Base-by-base conservation (phyloP, 1,140 invertebrate species). In the Sarcophaga peregrina region DNA sequence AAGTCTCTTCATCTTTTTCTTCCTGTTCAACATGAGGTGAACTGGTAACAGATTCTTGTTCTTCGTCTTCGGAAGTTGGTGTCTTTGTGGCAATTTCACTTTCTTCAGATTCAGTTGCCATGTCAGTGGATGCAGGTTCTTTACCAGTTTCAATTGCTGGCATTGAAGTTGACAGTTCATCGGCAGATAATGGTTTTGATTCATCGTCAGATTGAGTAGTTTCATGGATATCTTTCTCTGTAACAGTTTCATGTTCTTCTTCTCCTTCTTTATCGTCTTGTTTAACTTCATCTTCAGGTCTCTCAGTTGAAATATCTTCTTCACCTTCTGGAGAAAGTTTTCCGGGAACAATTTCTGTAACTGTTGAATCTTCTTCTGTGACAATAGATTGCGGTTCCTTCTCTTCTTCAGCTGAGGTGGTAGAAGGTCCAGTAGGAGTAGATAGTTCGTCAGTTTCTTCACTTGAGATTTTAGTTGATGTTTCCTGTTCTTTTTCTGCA, bases 1-100 rank as follows among this genome's bases (percentile, higher is more conserved):
- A 45, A 17, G 82, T 86, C 37, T 72, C 13, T 9, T 85, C 83
- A 17, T 84, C n/a, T 82, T 83, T 74, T 62, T 82, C 82, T 74
- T 83, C 73, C 25, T 37, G 25, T 50, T 50, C 25, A 20, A 73
- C 20, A 8, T 10, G 17, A 45, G 85, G 10, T 50, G 73, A 20
- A 5, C 52, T 82, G 45, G 83, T 81, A 15, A 20, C 62, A 25
- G 11, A 5, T 72, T 82, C 15, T 52, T 80, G 78, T 15, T 78
- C 82, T 58, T 83, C 80, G 15, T 73, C 62, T 25, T 45, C 9
- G 13, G 80, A 3, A n/a, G 6, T 17, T 45, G 85, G 10, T 50
- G 50, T 13, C 7, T 76, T 80, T 48, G 83, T 81, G 25, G 17
- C 62, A 13, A 17, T 6, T 25, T 82, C 45, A 85, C 6, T 15